Evolutionary conservation across 2,797 vertebrate species (phyloP), one percentile per base, ranked within the genome.

Genomic region (Microhierax caerulescens): DNA sequence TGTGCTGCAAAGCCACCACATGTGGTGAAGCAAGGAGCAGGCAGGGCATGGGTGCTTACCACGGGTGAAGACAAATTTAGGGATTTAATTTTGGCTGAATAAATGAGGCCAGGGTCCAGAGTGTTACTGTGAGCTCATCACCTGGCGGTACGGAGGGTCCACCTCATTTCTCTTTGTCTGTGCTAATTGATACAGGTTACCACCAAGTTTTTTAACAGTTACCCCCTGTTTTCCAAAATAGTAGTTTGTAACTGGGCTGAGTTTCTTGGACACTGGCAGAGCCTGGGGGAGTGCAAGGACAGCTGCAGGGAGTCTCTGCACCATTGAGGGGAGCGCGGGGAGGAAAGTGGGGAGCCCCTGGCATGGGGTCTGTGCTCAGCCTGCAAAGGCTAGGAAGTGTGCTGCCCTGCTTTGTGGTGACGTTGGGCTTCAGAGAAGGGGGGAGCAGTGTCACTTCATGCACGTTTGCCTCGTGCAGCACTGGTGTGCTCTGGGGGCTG

Each of bases 251-350:
- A 47, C 13, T 85, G 75, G 9, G 41, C 28, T 65, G 18, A 64
- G 61, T 53, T 34, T 41, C 37, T 51, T 60, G 0, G 15, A 13
- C 9, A 10, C 39, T 23, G 59, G 45, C 45, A 78, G 93, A 50
- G 72, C 70, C 34, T 19, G 67, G 18, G 59, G 47, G 60, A 10
- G 21, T 72, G 63, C 83, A 47, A 30, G 68, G 36, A 16, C n/a
- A 56, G 65, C 28, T 89, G 63, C 47, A 36, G 68, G 51, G 57
- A 30, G 61, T 21, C 69, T 32, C 34, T n/a, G 63, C 48, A 11
- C 34, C 7, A 3, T 16, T 28, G 78, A 65, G 56, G 27, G 37
- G n/a, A 57, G 53, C 0, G 1, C 0, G 0, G 11, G 53, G 68
- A 73, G n/a, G 60, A 30, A 36, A 56, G n/a, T 3, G 7, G 32